Percentiles rank a stretch among this genome's conserved stretches.
Conservation (phyloP, 1,140 invertebrate species). For the Hermetia illucens region DNA sequence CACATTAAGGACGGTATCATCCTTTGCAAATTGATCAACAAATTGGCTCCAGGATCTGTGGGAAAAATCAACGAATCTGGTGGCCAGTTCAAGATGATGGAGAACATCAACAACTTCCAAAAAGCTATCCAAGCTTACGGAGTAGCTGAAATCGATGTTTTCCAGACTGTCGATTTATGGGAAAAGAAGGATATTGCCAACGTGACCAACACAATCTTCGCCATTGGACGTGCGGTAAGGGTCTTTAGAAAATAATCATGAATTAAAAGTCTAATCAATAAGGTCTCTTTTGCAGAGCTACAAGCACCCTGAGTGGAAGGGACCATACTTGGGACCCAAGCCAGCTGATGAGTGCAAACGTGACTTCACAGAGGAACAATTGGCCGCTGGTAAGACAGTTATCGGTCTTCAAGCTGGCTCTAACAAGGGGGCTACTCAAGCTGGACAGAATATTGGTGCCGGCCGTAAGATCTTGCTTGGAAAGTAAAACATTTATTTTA, state of each 20-base stretch:
- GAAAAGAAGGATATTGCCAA: conserved; percentile 88
- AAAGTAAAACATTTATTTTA: too few species aligned
- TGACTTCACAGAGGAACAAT: conserved; percentile 81
- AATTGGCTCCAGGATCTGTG: conserved; percentile 63
- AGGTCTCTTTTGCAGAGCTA: conserved; percentile 48
- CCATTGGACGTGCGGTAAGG: conserved; percentile 78
- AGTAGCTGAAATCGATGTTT: conserved; percentile 83
- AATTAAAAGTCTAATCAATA: neutral
- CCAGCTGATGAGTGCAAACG: conserved; percentile 84
- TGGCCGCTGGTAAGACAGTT: conserved; percentile 76
- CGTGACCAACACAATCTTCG: conserved; percentile 87
- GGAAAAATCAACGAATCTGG: conserved; percentile 77
- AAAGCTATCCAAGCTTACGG: conserved; percentile 76
- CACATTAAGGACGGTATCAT: conserved; percentile 74
- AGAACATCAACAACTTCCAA: conserved; percentile 92
- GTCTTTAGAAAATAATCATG: neutral
- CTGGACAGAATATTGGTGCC: conserved; percentile 86
- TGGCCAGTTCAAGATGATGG: conserved; percentile 90
- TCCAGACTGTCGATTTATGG: conserved; percentile 92
- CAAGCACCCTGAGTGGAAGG: conserved; percentile 77
- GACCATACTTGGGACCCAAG: conserved; percentile 77
- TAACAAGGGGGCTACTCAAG: conserved; percentile 89
- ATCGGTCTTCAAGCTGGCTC: conserved; percentile 92
- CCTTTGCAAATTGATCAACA: conserved; percentile 84
- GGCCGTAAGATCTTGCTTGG: conserved; percentile 75